A percentile compares a stretch with the other conserved stretches of the same genome.
Evolutionary conservation across 2,113 vertebrate species (phyloP).

Genomic region (Sinocyclocheilus grahami): DNA sequence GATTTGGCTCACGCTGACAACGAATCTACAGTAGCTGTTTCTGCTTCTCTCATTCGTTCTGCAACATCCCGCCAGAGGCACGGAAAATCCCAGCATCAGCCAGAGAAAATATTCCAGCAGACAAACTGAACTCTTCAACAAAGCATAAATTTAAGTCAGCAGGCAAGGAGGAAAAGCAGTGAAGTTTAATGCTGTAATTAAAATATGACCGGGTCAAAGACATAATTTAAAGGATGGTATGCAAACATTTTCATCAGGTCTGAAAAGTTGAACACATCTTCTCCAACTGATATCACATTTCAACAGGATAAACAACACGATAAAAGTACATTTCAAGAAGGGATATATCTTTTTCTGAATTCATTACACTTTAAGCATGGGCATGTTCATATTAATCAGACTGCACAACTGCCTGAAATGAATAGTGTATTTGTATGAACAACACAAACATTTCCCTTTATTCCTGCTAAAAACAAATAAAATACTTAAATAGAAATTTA

Average conservation of each 20-base stretch:
- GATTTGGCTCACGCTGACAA: background rate
- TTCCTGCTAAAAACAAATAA: too few relatives aligned
- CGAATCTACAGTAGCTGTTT: constrained; percentile 43
- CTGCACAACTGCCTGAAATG: too few relatives aligned
- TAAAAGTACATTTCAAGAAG: background rate
- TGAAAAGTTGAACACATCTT: background rate
- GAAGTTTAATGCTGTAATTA: constrained; percentile 35
- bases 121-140: constrained; percentile 35
- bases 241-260: background rate
- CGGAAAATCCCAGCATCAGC: constrained; percentile 49
- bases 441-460: too few relatives aligned
- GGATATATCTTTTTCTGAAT: background rate
- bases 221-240: background rate
- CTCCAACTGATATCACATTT: background rate
- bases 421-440: too few relatives aligned
- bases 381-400: background rate
- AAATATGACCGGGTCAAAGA: constrained; percentile 25
- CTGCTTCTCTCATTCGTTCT: constrained; percentile 41
- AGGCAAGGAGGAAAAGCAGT: constrained; percentile 27
- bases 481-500: too few relatives aligned
- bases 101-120: constrained; percentile 54
- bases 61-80: constrained; percentile 34
- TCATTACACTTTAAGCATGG: too few relatives aligned
- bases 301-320: background rate
- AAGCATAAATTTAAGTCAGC: constrained; percentile 43